Base-by-base conservation (phyloP, 2,888 invertebrate species). In the Cryptocephalus primarius region DNA sequence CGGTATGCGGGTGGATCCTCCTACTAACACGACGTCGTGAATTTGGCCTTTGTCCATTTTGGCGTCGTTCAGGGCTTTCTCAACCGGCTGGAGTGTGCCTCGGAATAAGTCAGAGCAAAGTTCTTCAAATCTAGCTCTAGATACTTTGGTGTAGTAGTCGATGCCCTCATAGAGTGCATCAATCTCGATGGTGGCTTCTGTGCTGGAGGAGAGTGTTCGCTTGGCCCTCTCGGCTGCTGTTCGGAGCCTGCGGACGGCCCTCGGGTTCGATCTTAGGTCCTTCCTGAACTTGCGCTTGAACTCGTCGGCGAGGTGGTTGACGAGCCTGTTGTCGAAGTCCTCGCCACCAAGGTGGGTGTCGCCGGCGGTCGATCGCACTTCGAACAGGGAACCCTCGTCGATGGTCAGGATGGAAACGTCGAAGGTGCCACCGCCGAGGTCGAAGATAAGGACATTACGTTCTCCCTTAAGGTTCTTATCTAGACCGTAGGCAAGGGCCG, bases 261-360 rank as follows among this genome's bases (percentile, higher is more conserved):
- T 73, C 4, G 82, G 75, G 67, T 58, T 60, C 32, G 67, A 65
- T 13, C 73, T 66, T 48, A 88, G 56, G 62, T 88, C 85, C 66
- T 85, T 84, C 58, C 77, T 79, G 71, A 73, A 81, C 60, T 85
- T 85, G 14, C 83, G 70, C 62, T 80, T 75, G 69, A 85, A 85
- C 66, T 86, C 85, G 8, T 83, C 79, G 1, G 60, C 65, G 73
- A 80, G 73, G 61, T 78, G 74, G 47, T 63, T 72, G 8, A 79
- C 78, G 58, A 80, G 60, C 14, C 78, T 69, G 57, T 75, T 78
- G 54, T 75, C 74, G 53, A 75, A 75, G 68, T 85, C 82, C 66
- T 86, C 86, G 9, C 86, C 86, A 14, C 87, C 87, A 44, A 88
- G 74, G 64, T 88, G 89, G 6, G 89, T 89, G 64, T 90, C 89